Base-by-base conservation (phyloP, 2,113 vertebrate genomes). In the Hypocryptadius cinnamomeus region DNA sequence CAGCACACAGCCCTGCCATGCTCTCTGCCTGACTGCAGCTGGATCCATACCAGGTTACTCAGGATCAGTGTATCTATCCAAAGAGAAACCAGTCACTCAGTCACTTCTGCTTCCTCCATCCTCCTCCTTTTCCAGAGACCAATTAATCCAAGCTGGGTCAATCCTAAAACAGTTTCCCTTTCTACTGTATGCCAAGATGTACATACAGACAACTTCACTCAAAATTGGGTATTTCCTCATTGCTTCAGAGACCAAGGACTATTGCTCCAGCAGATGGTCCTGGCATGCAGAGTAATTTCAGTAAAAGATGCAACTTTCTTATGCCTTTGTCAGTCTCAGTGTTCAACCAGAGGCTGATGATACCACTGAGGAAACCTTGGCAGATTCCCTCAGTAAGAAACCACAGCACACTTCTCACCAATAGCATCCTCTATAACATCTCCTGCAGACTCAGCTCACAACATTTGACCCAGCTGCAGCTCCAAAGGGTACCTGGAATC, bases 141-240 rank as follows among this genome's bases (percentile, higher is more conserved):
- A 4, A 3, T 70, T 73, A 60, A 51, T n/a, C 2, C 60, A 84
- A 1, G 9, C 14, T 73, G 14, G 8, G 47, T 50, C 28, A 84
- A 27, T 24, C 37, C n/a, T 61, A 45, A 53, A 0, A 5, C 18
- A 59, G 2, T 51, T 86, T 27, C 24, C 4, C 6, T 39, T 77
- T 68, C 6, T 47, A 6, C 35, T 64, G 18, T 28, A 3, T 69
- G 72, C 44, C 69, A 87, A 81, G 24, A 33, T 59, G 13, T 31
- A 63, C 0, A 0, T 23, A 25, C 10, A 78, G 69, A 51, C 12
- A 44, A 1, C 25, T 73, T 72, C 22, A 48, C n/a, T 80, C 37
- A 48, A 45, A 84, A 57, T 2, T 31, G 7, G 19, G 1, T 65
- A 66, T 53, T 77, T 91, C 40, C 60, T 63, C 60, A 42, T 13